Evolutionary conservation across 2,888 invertebrate species (phyloP).

Genomic region (Dasysyrphus tricinctus): DNA sequence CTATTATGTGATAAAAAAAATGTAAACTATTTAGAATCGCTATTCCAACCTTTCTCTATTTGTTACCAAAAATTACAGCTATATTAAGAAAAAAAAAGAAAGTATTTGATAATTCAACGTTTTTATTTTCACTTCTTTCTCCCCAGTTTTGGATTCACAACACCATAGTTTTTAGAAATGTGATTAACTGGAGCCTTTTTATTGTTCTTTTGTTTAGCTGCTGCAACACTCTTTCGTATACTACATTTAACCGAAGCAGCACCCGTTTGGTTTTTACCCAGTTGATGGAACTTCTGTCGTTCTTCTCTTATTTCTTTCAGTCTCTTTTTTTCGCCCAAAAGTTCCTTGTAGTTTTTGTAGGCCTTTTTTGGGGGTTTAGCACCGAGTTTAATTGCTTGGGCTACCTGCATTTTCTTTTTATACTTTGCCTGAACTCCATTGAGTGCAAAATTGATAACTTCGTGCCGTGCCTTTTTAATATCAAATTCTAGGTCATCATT

Average conservation of each 20-base stretch:
- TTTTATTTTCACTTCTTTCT: slow-evolving; percentile 66
- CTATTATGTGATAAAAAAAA: too few species aligned
- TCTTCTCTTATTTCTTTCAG: slow-evolving; percentile 84
- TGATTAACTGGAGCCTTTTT: slow-evolving; percentile 84
- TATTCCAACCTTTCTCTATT: too few species aligned
- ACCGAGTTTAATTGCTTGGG: slow-evolving; percentile 91
- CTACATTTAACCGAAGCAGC: slow-evolving; percentile 84
- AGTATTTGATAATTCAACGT: not conserved
- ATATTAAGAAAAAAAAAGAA: too few species aligned
- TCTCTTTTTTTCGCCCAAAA: slow-evolving; percentile 86
- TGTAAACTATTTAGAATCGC: too few species aligned
- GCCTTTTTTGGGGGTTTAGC: slow-evolving; percentile 90
- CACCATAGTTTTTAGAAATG: slow-evolving; percentile 82
- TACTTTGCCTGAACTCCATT: slow-evolving; percentile 88
- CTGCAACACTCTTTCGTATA: slow-evolving; percentile 77
- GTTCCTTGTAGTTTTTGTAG: slow-evolving; percentile 89
- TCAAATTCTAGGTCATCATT: slow-evolving; percentile 85
- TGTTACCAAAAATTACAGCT: too few species aligned
- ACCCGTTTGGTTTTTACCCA: slow-evolving; percentile 87
- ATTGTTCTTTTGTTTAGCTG: slow-evolving; percentile 82
- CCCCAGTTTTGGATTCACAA: slow-evolving; percentile 80
- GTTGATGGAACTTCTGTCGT: slow-evolving; percentile 84
- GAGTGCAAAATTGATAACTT: slow-evolving; percentile 93
- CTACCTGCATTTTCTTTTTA: slow-evolving; percentile 91
- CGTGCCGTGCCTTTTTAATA: slow-evolving; percentile 90